Percentiles rank a stretch among this genome's conserved stretches.
These are phyloP conservation scores for Auanema freiburgensis DNA, from an alignment of 2,888 invertebrate species.

Conservation along the genomic window DNA sequence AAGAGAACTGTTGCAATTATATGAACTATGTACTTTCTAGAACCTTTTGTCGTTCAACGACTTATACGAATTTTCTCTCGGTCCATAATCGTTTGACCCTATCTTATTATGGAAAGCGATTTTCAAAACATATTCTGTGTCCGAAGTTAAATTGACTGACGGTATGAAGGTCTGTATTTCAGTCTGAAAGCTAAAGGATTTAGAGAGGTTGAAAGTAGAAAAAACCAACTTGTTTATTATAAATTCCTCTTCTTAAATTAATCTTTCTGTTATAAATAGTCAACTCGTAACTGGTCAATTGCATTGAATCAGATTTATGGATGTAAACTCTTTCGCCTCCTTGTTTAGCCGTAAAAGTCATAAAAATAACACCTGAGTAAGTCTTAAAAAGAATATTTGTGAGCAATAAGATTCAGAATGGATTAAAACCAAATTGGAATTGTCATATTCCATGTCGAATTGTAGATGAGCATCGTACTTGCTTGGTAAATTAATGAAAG, in stretches of 20 bases:
- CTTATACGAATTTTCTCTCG: conserved; percentile 3
- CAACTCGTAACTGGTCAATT: background rate
- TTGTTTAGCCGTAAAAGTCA: conserved; percentile 6
- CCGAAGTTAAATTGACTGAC: conserved; percentile 8
- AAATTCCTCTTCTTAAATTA: conserved; percentile 9
- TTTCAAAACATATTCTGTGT: conserved; percentile 11
- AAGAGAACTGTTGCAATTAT: background rate
- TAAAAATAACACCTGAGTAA: background rate
- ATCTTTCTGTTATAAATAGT: conserved; percentile 1
- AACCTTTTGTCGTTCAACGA: conserved; percentile 13
- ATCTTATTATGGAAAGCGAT: conserved; percentile 1
- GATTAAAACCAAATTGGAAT: background rate
- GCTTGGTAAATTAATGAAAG: conserved; percentile 16
- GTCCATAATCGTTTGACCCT: background rate
- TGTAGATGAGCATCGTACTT: conserved; percentile 11
- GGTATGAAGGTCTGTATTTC: conserved; percentile 19
- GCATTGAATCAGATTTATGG: background rate
- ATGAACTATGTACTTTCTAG: background rate
- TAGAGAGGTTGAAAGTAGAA: background rate
- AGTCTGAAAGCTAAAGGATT: conserved; percentile 1
- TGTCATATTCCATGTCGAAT: conserved; percentile 8
- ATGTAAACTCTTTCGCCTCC: background rate
- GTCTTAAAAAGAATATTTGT: conserved; percentile 2
- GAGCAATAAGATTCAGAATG: background rate
- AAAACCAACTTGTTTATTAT: conserved; percentile 8